Percentiles rank a stretch among this genome's conserved stretches.
Conservation (phyloP, 2,113 vertebrate genomes). For the Circaetus cinerascens region DNA sequence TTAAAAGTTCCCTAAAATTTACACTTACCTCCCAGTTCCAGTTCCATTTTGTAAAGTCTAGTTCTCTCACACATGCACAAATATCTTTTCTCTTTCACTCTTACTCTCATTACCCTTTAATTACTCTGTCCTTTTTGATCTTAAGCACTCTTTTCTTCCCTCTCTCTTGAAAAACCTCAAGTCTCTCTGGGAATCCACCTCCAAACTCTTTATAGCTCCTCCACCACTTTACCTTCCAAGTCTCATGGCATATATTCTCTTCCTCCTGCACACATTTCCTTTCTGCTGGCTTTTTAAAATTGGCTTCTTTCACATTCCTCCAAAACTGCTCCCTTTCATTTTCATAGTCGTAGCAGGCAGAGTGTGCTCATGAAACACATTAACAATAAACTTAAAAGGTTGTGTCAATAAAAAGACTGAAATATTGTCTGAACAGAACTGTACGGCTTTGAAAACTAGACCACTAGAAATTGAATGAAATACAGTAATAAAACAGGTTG, state of each 20-base stretch:
- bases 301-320: not conserved
- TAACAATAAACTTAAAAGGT: slow-evolving; percentile 3
- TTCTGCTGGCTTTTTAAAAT: not conserved
- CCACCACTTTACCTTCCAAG: not conserved
- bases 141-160: not conserved
- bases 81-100: not conserved
- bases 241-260: not conserved
- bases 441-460: not conserved
- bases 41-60: not conserved
- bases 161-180: not conserved
- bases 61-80: not conserved
- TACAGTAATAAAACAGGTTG: not conserved
- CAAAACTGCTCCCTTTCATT: slow-evolving; percentile 9
- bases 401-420: not conserved
- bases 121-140: not conserved
- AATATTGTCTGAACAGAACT: not conserved
- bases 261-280: not conserved
- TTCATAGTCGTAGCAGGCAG: not conserved
- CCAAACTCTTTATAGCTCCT: not conserved
- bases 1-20: not conserved
- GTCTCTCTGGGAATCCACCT: not conserved
- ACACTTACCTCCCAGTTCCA: not conserved
- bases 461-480: not conserved
- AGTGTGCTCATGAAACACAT: not conserved
- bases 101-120: not conserved